phyloP scores from a whole-genome alignment of 1,140 invertebrate species.

The Sycophaga agraensis region DNA sequence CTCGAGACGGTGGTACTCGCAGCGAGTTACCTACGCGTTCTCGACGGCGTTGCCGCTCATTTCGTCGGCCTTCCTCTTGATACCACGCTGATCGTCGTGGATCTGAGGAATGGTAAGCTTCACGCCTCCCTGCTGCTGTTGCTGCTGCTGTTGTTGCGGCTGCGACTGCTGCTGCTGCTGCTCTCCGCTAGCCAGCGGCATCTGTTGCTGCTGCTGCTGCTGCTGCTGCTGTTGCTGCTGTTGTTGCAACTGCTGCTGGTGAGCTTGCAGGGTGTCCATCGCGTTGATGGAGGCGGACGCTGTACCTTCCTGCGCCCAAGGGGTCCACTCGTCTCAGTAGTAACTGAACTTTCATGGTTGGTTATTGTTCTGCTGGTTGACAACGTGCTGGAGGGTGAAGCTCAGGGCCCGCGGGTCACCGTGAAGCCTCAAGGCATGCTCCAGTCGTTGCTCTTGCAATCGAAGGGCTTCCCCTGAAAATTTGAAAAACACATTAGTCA shows the following conservation, averaged over 20 bases:
- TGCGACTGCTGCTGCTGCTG: slow-evolving; percentile 36
- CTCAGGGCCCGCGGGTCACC: slow-evolving; percentile 67
- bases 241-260: slow-evolving; percentile 36
- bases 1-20: slow-evolving; percentile 8
- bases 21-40: slow-evolving; percentile 36
- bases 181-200: slow-evolving; percentile 36
- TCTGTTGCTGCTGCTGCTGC: slow-evolving; percentile 42
- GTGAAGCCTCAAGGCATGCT: slow-evolving; percentile 78
- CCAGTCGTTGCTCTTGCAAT: slow-evolving; percentile 77
- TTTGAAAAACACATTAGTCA: background rate
- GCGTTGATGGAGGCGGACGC: slow-evolving; percentile 34
- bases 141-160: slow-evolving; percentile 37
- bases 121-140: slow-evolving; percentile 36
- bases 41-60: slow-evolving; percentile 47
- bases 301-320: slow-evolving; percentile 50
- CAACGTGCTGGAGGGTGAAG: slow-evolving; percentile 65
- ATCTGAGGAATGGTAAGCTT: slow-evolving; percentile 38
- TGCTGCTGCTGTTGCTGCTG: slow-evolving; percentile 37
- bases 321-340: slow-evolving; percentile 63
- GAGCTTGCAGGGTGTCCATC: slow-evolving; percentile 40
- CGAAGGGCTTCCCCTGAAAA: slow-evolving; percentile 66
- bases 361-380: slow-evolving; percentile 61
- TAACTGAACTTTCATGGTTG: slow-evolving; percentile 67
- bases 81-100: slow-evolving; percentile 44
- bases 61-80: slow-evolving; percentile 54